Evolutionary conservation across 2,797 vertebrate species (phyloP).

Genomic region (Chiloscyllium punctatum): DNA sequence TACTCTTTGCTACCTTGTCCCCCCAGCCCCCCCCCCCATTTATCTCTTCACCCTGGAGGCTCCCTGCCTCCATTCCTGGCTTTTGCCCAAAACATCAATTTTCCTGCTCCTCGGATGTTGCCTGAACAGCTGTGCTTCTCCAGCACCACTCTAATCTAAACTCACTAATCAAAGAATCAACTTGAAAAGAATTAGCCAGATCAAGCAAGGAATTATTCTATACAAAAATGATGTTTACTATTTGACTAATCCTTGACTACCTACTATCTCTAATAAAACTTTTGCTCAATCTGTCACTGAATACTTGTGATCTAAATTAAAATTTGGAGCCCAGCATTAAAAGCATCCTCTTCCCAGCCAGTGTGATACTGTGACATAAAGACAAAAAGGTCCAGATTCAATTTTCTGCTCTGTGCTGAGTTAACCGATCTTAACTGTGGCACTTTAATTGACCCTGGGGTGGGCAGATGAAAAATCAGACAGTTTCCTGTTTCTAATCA

Average conservation of each 20-base stretch:
- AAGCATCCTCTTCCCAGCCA: background rate
- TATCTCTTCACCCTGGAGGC: too few species aligned
- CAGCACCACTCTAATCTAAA: too few species aligned
- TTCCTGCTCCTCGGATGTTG: too few species aligned
- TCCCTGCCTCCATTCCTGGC: too few species aligned
- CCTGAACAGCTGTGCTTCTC: too few species aligned
- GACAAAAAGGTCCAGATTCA: conserved; percentile 4
- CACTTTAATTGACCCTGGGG: background rate
- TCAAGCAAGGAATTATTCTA: background rate
- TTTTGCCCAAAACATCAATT: too few species aligned
- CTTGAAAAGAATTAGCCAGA: background rate
- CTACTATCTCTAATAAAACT: background rate
- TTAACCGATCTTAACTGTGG: conserved; percentile 22
- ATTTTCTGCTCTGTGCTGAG: background rate
- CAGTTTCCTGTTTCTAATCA: background rate
- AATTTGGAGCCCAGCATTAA: background rate
- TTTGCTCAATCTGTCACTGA: conserved; percentile 14
- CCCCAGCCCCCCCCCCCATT: too few species aligned
- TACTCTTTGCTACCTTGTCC: too few species aligned
- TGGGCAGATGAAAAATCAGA: conserved; percentile 29
- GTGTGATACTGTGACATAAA: background rate
- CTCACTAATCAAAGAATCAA: background rate
- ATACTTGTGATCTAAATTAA: background rate
- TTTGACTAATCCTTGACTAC: background rate
- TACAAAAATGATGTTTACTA: background rate